phyloP scores from a whole-genome alignment of 2,113 vertebrate species.

The Apaloderma vittatum region DNA sequence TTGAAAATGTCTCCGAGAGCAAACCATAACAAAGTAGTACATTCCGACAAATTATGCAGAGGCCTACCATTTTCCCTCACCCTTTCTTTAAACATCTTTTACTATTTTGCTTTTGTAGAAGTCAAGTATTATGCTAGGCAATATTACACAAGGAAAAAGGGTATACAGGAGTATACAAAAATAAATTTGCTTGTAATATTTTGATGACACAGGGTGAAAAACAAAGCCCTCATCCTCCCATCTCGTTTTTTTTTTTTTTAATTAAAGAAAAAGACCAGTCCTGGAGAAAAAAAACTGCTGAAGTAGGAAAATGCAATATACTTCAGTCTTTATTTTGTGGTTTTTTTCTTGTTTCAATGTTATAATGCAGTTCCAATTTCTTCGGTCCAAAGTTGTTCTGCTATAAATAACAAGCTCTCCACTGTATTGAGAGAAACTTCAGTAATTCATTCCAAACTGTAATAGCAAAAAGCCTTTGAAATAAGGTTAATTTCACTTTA shows the following conservation, averaged over 20 bases:
- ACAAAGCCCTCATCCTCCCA: rapidly evolving
- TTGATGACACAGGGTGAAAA: not conserved
- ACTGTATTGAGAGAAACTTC: not conserved
- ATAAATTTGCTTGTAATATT: not conserved
- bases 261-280: not conserved
- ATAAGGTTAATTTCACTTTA: not conserved
- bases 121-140: not conserved
- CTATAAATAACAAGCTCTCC: not conserved
- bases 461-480: not conserved
- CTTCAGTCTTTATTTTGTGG: not conserved
- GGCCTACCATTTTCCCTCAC: not conserved
- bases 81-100: not conserved
- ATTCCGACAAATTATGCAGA: not conserved
- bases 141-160: not conserved
- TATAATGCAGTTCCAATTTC: not conserved
- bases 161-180: not conserved
- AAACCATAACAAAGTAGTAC: not conserved
- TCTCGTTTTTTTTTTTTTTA: rapidly evolving
- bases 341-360: not conserved
- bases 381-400: not conserved
- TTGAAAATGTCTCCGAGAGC: not conserved
- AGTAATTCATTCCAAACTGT: not conserved
- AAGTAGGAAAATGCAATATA: not conserved
- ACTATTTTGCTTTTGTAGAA: not conserved
- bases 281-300: too few relatives aligned